Base-by-base conservation (phyloP, 2,113 vertebrate species). In the Grus americana region DNA sequence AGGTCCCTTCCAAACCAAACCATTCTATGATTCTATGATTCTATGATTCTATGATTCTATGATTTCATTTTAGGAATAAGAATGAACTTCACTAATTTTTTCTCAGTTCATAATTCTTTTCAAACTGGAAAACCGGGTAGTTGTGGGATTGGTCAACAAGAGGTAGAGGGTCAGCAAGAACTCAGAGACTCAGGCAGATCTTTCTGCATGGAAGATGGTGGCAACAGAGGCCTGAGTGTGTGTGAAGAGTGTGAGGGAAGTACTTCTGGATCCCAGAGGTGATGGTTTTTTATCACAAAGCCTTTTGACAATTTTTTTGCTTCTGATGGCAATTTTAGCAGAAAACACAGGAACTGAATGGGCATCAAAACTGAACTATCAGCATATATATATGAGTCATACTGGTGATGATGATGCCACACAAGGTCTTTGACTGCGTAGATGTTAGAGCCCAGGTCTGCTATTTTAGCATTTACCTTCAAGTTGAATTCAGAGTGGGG, bases 161-260 rank as follows among this genome's bases (percentile, higher is more conserved):
- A 55, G 3, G 3, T 9, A 2, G 5, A 2, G 14, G 55, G 8
- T 74, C 34, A n/a, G 11, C 0, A 0, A 6, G 24, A 71, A 19
- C 62, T 47, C 42, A 32, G 58, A 78, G 19, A 42, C 15, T 74
- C 80, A 58, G 61, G 19, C 5, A 36, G 9, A 5, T 27, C 50
- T 76, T 92, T 65, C 42, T 61, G 46, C 8, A 22, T 6, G 11
- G 47, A 54, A 61, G 30, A 8, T 40, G 23, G 13, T 44, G 38
- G 40, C 13, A 38, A 9, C 4, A 2, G 27, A 66, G 22, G 10
- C 12, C 38, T 52, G 20, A 15, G 44, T 54, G 13, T 32, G 13
- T 22, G 32, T 36, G 84, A 87, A 36, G 22, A 61, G 14, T 55
- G 58, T 58, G 19, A 10, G 8, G 15, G 47, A 58, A 23, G 2